Evolutionary conservation across 2,113 vertebrate genomes (phyloP).

Genomic region (Siniperca chuatsi): DNA sequence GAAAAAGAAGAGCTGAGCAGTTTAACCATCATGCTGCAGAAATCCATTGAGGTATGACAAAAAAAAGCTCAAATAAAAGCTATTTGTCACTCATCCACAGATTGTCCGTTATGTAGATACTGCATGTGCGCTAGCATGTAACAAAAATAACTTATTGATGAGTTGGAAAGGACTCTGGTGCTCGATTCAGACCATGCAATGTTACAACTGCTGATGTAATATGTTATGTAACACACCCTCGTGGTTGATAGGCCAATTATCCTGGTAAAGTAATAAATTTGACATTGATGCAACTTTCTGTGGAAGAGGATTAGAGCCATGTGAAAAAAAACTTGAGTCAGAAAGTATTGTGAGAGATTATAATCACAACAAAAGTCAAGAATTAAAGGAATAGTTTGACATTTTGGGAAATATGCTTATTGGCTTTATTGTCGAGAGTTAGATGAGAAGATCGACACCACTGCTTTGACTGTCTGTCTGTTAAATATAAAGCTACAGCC

Average conservation of each 20-base stretch:
- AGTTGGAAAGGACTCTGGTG: not conserved
- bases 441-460: not conserved
- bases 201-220: not conserved
- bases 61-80: not conserved
- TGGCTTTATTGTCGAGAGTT: not conserved
- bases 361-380: not conserved
- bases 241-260: not conserved
- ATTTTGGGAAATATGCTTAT: no score
- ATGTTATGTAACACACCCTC: not conserved
- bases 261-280: not conserved
- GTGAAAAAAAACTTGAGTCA: not conserved
- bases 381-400: not conserved
- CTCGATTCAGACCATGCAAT: not conserved
- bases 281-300: not conserved
- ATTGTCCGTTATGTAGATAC: not conserved
- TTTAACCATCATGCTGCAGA: constrained; percentile 90
- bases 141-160: not conserved
- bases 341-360: not conserved
- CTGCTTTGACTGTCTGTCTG: not conserved
- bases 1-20: constrained; percentile 92
- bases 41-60: constrained; percentile 89
- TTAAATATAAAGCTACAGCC: no score
- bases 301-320: not conserved
- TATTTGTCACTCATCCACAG: not conserved
- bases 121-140: not conserved